A percentile compares a stretch with the other conserved stretches of the same genome.
Evolutionary conservation across 2,113 vertebrate species (phyloP).

Genomic region (Mormoops blainvillei): DNA sequence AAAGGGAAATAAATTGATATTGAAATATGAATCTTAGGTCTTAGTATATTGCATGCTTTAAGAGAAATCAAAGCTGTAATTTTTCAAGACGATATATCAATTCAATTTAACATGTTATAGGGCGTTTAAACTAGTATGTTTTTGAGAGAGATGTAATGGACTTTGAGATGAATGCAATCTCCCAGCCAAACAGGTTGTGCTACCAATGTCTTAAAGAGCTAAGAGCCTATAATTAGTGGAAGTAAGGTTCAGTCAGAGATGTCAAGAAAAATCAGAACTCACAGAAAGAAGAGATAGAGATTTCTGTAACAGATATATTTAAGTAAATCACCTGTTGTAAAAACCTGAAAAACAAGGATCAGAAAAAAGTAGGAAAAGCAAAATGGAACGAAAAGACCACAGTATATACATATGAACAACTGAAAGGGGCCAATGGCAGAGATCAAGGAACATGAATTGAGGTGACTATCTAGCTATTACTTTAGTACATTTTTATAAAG

Average conservation of each 20-base stretch:
- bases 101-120: background rate
- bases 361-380: background rate
- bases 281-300: background rate
- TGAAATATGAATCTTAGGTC: background rate
- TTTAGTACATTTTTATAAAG: background rate
- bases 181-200: background rate
- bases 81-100: background rate
- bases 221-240: background rate
- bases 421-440: background rate
- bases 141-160: background rate
- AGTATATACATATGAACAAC: no score
- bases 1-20: background rate
- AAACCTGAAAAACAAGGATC: background rate
- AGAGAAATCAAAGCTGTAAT: background rate
- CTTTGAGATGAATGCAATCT: background rate
- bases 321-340: background rate
- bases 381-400: background rate
- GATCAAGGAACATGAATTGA: background rate
- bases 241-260: background rate
- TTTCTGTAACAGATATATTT: background rate
- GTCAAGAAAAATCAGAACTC: background rate
- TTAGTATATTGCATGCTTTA: background rate
- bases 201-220: background rate
- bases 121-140: background rate
- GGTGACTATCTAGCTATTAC: background rate